Percentiles rank a stretch among this genome's conserved stretches.
phyloP scores from a whole-genome alignment of 2,888 invertebrate species.

The Eilema caniola region DNA sequence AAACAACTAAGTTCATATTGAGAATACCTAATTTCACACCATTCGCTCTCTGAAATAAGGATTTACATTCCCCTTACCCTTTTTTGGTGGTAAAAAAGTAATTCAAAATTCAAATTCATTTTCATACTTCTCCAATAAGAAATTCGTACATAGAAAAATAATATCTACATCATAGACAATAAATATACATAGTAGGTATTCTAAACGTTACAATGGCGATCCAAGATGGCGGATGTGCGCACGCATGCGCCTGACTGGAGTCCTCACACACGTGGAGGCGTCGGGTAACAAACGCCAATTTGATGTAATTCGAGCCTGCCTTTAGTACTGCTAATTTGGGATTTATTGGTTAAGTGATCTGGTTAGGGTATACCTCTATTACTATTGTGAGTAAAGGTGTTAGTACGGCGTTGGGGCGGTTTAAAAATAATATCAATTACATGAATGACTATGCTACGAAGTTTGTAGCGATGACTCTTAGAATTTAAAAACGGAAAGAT shows the following conservation, averaged over 20 bases:
- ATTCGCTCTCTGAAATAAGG: too few relatives aligned
- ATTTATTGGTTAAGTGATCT: slow-evolving; percentile 46
- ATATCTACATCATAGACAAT: slow-evolving; percentile 4
- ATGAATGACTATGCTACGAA: not conserved
- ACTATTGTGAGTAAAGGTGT: slow-evolving; percentile 21
- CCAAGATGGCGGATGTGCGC: slow-evolving; percentile 54
- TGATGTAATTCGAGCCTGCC: slow-evolving; percentile 46
- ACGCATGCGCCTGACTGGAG: slow-evolving; percentile 46
- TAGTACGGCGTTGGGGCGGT: not conserved
- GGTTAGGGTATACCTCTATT: slow-evolving; percentile 13
- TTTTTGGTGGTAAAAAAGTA: not conserved
- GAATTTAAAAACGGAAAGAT: not conserved
- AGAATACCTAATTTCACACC: too few relatives aligned
- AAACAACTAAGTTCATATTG: too few relatives aligned
- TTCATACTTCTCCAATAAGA: not conserved
- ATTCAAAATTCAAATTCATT: not conserved
- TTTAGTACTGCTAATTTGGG: slow-evolving; percentile 42
- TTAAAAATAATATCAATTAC: slow-evolving; percentile 8
- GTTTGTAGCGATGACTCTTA: not conserved
- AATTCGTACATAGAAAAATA: not conserved
- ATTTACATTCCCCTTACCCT: too few relatives aligned
- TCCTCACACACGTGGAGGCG: slow-evolving; percentile 39
- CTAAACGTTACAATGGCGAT: slow-evolving; percentile 20
- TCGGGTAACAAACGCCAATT: slow-evolving; percentile 53
- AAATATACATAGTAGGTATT: slow-evolving; percentile 5